phyloP scores from a whole-genome alignment of 2,113 vertebrate species.

The sheep (Ovis aries) region ARS-UI_Ramb_v3.0 NC_056065.1:38480501-38481000 shows the following conservation, averaged over 20 bases:
- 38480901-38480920: neutral
- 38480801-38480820: neutral
- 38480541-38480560: slow-evolving; percentile 22
- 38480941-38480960: neutral
- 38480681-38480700: neutral
- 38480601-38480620: neutral
- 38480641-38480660: neutral
- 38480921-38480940: neutral
- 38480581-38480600: neutral
- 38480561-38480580: neutral
- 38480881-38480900: neutral
- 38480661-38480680: neutral
- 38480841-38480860: neutral
- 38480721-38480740: neutral
- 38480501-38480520: neutral
- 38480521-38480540: neutral
- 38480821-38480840: neutral
- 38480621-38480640: neutral
- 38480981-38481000: neutral
- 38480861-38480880: neutral
- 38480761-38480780: neutral
- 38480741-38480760: neutral
- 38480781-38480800: neutral
- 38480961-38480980: neutral
- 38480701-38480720: neutral